These are phyloP conservation scores for Rhynchomys soricoides DNA, from an alignment of 2,113 vertebrate genomes.

Conservation along the genomic window DNA sequence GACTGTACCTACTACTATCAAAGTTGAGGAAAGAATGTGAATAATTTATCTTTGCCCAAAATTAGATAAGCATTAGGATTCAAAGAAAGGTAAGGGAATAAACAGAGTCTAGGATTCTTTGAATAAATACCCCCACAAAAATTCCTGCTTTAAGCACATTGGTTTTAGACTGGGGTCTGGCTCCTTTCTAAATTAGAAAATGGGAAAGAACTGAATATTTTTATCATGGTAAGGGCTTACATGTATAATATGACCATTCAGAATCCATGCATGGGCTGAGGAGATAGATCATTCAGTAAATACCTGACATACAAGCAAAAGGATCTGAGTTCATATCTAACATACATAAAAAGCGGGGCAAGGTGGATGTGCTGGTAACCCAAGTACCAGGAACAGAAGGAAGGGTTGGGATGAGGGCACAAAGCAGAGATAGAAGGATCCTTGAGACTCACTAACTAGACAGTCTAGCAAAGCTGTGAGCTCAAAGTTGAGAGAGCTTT, in stretches of 20 bases:
- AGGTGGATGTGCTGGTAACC: neutral
- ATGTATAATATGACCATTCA: neutral
- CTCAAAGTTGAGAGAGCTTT: neutral
- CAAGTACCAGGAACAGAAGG: neutral
- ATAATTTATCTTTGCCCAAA: neutral
- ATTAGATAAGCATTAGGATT: neutral
- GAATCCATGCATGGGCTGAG: neutral
- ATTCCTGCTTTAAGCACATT: neutral
- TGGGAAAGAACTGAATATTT: neutral
- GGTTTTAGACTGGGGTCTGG: conserved; percentile 7
- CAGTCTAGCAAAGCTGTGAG: neutral
- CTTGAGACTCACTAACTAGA: neutral
- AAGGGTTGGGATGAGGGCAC: neutral
- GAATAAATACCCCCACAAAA: conserved; percentile 37
- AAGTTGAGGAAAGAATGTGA: neutral
- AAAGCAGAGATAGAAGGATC: neutral
- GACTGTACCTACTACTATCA: neutral
- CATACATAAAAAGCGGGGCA: neutral
- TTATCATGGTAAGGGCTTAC: neutral
- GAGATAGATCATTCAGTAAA: neutral
- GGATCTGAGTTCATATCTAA: neutral
- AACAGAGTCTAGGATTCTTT: conserved; percentile 36
- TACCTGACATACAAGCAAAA: neutral
- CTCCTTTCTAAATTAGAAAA: conserved; percentile 15
- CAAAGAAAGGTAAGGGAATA: conserved; percentile 4